Evolutionary conservation across 2,113 vertebrate species (phyloP).

Genomic region (Anoura caudifer): DNA sequence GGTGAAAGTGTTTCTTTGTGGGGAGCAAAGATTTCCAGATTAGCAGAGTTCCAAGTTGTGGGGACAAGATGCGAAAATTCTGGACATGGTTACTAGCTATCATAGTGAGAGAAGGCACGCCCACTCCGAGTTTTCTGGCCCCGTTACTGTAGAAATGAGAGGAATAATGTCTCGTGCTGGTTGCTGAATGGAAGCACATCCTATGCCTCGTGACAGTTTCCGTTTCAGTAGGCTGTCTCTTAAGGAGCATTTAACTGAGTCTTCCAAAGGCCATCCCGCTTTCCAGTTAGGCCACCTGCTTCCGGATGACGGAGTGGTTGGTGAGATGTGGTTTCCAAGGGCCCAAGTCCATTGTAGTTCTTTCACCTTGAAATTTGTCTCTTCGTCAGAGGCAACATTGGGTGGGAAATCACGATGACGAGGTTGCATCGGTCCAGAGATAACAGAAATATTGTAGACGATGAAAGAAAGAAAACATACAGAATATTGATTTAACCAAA

Average conservation of each 20-base stretch:
- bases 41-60: background rate
- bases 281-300: background rate
- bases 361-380: background rate
- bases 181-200: background rate
- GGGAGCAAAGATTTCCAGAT: background rate
- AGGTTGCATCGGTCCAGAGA: background rate
- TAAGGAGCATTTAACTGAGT: background rate
- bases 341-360: background rate
- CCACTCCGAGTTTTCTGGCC: background rate
- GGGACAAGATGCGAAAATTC: background rate
- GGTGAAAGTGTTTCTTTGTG: background rate
- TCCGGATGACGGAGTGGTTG: fast-evolving
- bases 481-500: background rate
- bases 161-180: too few species aligned
- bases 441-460: background rate
- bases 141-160: too few species aligned
- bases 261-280: background rate
- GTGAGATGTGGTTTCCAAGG: background rate
- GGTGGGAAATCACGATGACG: background rate
- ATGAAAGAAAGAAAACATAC: background rate
- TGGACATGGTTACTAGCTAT: too few species aligned
- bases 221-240: background rate
- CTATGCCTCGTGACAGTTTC: background rate
- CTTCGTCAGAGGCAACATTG: background rate
- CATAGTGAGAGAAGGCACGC: background rate